These are phyloP conservation scores for Leucophora obtusa DNA, from an alignment of 2,888 invertebrate species.

Conservation along the genomic window DNA sequence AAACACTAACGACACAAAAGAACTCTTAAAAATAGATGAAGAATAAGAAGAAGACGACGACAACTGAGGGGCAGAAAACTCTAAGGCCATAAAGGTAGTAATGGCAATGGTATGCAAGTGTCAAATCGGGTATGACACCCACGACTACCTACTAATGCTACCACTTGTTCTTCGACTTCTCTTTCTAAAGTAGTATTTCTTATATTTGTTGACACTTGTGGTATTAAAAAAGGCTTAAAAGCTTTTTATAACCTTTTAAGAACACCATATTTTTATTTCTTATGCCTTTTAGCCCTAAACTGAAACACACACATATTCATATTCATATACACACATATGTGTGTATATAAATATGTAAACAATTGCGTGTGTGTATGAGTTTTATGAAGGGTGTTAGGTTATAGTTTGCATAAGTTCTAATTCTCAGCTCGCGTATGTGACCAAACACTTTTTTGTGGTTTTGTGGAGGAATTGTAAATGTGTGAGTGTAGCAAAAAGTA, in stretches of 20 bases:
- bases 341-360: neutral
- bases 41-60: neutral
- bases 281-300: conserved; percentile 30
- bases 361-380: neutral
- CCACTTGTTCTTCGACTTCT: conserved; percentile 38
- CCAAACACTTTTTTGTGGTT: conserved; percentile 23
- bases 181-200: conserved; percentile 46
- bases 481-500: neutral
- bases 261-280: conserved; percentile 46
- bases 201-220: conserved; percentile 66
- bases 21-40: conserved; percentile 32
- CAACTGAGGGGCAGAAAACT: conserved; percentile 25
- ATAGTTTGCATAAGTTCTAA: conserved; percentile 16
- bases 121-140: conserved; percentile 18
- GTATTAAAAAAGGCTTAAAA: conserved; percentile 73
- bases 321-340: conserved; percentile 1
- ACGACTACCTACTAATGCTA: conserved; percentile 39
- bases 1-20: conserved; percentile 69
- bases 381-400: neutral
- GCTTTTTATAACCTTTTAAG: conserved; percentile 70
- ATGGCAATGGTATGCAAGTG: conserved; percentile 34
- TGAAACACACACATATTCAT: conserved; percentile 9
- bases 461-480: neutral
- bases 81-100: conserved; percentile 52
- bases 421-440: conserved; percentile 9